Conservation (phyloP, 1,140 invertebrate genomes). For the Tetramorium simillimum region DNA sequence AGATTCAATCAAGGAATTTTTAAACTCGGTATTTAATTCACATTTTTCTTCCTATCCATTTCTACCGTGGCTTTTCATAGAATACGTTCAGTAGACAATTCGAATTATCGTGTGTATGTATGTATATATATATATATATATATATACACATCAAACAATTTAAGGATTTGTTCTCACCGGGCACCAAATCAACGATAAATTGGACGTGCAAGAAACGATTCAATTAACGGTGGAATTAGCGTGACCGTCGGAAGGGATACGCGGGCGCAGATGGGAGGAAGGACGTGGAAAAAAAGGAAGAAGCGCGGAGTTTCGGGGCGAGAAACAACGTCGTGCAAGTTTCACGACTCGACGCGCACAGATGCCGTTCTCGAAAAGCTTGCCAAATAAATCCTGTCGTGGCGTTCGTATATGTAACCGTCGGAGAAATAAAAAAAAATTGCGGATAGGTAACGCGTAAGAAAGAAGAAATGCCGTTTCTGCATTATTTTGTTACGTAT, state of each 20-base stretch:
- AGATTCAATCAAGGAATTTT: neutral
- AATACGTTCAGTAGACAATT: neutral
- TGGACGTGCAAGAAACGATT: constrained; percentile 71
- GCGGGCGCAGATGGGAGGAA: constrained; percentile 19
- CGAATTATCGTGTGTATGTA: neutral
- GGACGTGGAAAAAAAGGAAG: constrained; percentile 54
- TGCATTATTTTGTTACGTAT: constrained; percentile 40
- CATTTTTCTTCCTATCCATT: neutral
- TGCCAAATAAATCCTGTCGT: constrained; percentile 81
- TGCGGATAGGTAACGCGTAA: neutral
- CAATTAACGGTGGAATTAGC: constrained; percentile 72
- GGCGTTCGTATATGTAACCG: constrained; percentile 47
- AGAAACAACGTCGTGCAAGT: constrained; percentile 67
- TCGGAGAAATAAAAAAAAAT: constrained; percentile 67
- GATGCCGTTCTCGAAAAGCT: constrained; percentile 80
- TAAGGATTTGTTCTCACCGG: neutral
- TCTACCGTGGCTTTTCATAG: neutral
- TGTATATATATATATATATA: no score
- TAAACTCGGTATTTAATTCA: neutral
- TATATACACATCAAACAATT: neutral
- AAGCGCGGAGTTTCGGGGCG: neutral
- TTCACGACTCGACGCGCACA: constrained; percentile 78
- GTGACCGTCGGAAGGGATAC: constrained; percentile 47
- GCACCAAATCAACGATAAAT: constrained; percentile 6
- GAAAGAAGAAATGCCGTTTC: constrained; percentile 40